Percentiles rank a stretch among this genome's conserved stretches.
Evolutionary conservation across 2,797 vertebrate genomes (phyloP).

Genomic region (Phyllotis vaccarum): DNA sequence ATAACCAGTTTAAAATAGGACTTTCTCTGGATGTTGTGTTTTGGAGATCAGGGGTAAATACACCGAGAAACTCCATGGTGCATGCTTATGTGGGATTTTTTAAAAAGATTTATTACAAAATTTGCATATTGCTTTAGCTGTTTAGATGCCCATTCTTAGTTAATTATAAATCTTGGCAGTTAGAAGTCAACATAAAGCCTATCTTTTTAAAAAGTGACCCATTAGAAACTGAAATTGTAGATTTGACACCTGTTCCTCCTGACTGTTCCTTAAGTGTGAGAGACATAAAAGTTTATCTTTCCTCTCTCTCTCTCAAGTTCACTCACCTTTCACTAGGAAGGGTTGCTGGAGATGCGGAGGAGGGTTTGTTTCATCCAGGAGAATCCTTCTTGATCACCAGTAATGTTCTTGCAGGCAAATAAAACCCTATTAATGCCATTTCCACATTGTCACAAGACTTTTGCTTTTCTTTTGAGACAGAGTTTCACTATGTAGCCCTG

Average conservation of each 20-base stretch:
- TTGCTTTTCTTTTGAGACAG: not conserved
- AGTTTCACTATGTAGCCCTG: not conserved
- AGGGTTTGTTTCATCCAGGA: not conserved
- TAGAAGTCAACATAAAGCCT: not conserved
- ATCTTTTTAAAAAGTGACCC: not conserved
- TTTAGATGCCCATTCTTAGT: not conserved
- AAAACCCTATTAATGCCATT: not conserved
- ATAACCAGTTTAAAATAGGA: not conserved
- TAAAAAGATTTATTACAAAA: too few relatives aligned
- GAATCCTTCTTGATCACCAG: not conserved
- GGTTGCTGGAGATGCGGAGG: not conserved
- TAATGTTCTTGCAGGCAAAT: not conserved
- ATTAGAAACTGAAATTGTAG: constrained; percentile 42
- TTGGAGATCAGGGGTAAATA: constrained; percentile 37
- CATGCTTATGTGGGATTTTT: not conserved
- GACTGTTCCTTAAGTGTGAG: not conserved
- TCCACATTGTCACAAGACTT: not conserved
- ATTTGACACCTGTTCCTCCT: not conserved
- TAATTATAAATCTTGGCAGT: constrained; percentile 25
- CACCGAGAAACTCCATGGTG: not conserved
- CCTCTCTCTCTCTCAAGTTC: not conserved
- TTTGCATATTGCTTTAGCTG: not conserved
- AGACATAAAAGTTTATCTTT: not conserved
- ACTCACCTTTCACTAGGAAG: not conserved
- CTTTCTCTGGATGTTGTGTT: constrained; percentile 23